A percentile compares a stretch with the other conserved stretches of the same genome.
phyloP scores from a whole-genome alignment of 2,888 invertebrate genomes.

The Aphodius sticticus region DNA sequence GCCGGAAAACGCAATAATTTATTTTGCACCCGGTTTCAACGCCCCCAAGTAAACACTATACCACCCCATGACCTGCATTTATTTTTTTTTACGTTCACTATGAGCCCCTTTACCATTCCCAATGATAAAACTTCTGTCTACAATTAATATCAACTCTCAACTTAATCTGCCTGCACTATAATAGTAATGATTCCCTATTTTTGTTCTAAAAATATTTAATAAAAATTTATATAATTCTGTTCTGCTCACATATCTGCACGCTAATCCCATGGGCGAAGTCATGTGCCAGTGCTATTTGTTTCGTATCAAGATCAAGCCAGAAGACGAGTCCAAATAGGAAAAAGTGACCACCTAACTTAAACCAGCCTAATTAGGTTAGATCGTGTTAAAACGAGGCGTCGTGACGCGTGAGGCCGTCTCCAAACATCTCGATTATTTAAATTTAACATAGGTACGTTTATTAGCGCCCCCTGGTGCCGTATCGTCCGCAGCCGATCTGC shows the following conservation, averaged over 20 bases:
- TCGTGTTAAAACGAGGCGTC: neutral
- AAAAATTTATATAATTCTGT: neutral
- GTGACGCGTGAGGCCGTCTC: neutral
- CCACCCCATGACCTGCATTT: too few species aligned
- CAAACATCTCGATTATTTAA: neutral
- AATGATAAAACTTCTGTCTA: too few species aligned
- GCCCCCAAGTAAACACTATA: too few species aligned
- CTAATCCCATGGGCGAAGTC: neutral
- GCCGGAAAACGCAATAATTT: too few species aligned
- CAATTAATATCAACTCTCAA: too few species aligned
- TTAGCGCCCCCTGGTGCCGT: neutral
- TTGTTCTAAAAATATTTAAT: neutral
- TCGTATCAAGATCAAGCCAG: neutral
- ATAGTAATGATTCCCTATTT: too few species aligned
- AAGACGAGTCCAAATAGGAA: neutral
- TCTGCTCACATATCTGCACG: too few species aligned
- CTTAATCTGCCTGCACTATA: too few species aligned
- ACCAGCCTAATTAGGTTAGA: neutral
- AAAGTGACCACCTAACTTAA: neutral
- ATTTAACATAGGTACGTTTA: constrained; percentile 4
- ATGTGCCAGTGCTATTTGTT: neutral
- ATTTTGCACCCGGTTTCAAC: too few species aligned
- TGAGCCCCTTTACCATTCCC: too few species aligned
- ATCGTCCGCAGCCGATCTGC: neutral
- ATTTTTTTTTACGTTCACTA: too few species aligned